Percentiles rank a stretch among this genome's conserved stretches.
phyloP scores from a whole-genome alignment of 1,140 invertebrate species.

The Drosophila hydei region DNA sequence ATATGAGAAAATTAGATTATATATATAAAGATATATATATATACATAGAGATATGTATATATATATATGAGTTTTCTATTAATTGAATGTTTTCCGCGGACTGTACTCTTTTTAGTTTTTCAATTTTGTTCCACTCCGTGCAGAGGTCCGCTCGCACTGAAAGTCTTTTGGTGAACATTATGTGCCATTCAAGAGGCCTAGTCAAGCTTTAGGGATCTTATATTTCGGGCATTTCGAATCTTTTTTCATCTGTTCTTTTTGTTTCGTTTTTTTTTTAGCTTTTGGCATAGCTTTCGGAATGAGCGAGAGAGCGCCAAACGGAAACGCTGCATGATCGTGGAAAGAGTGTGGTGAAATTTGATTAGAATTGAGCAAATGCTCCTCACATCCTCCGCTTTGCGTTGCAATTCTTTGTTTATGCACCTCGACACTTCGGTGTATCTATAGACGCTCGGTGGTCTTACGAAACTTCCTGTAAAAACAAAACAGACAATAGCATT shows the following conservation, averaged over 20 bases:
- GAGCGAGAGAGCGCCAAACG: constrained; percentile 45
- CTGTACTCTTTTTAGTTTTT: constrained; percentile 74
- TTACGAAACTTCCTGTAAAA: constrained; percentile 67
- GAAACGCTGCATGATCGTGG: constrained; percentile 24
- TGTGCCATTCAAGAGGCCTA: constrained; percentile 59
- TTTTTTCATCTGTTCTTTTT: neutral
- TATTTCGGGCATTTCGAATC: constrained; percentile 42
- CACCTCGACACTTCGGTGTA: constrained; percentile 33
- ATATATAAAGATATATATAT: constrained; percentile 54
- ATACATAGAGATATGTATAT: constrained; percentile 59
- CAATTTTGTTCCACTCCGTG: constrained; percentile 84
- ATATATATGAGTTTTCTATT: constrained; percentile 57
- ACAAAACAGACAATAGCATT: constrained; percentile 50
- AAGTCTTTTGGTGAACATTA: constrained; percentile 67
- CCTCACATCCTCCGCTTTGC: constrained; percentile 25
- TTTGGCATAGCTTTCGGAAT: constrained; percentile 51
- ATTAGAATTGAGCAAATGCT: constrained; percentile 31
- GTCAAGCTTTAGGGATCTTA: constrained; percentile 75
- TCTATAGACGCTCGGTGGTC: constrained; percentile 51
- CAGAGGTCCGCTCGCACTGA: constrained; percentile 84
- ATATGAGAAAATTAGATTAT: constrained; percentile 67
- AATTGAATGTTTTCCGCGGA: constrained; percentile 83
- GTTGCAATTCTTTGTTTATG: constrained; percentile 76
- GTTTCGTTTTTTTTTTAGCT: constrained; percentile 32
- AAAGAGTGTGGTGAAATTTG: constrained; percentile 54